These are phyloP conservation scores for Helicorthomorpha holstii DNA, from an alignment of 1,140 invertebrate genomes.

Conservation along the genomic window DNA sequence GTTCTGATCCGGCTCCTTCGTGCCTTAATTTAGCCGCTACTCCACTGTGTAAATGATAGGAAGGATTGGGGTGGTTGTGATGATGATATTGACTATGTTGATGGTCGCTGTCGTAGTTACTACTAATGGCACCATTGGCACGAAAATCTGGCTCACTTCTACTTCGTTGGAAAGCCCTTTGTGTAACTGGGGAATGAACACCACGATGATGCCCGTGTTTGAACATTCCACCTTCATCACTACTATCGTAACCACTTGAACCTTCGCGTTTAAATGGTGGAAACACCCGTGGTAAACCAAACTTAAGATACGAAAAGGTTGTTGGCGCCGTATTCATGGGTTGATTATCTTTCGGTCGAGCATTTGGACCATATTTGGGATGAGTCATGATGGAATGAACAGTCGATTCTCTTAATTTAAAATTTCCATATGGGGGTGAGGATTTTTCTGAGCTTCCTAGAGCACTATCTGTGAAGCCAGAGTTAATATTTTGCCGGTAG, in stretches of 20 bases:
- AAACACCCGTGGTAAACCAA: constrained; percentile 74
- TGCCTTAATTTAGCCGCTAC: constrained; percentile 20
- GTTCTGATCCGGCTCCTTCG: constrained; percentile 24
- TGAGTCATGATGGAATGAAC: constrained; percentile 86
- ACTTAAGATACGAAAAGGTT: constrained; percentile 83
- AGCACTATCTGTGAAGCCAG: constrained; percentile 84
- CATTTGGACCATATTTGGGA: constrained; percentile 43
- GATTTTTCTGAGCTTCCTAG: constrained; percentile 76
- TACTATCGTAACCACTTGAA: constrained; percentile 75
- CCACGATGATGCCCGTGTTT: background rate
- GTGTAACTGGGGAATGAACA: background rate
- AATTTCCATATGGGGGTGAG: constrained; percentile 78
- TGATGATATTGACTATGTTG: background rate
- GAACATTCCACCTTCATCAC: constrained; percentile 33
- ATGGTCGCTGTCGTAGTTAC: constrained; percentile 6
- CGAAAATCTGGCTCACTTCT: constrained; percentile 60
- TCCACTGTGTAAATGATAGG: background rate
- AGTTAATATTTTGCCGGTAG: constrained; percentile 88
- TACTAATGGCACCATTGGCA: constrained; percentile 7
- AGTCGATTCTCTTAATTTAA: constrained; percentile 76
- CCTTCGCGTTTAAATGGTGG: constrained; percentile 44
- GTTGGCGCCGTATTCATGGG: constrained; percentile 52
- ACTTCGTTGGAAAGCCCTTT: constrained; percentile 13
- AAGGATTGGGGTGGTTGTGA: background rate
- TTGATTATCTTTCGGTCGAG: background rate